Evolutionary conservation across 2,888 invertebrate genomes (phyloP), one percentile per base, ranked within the genome.

Genomic region (Perizoma affinitatum): DNA sequence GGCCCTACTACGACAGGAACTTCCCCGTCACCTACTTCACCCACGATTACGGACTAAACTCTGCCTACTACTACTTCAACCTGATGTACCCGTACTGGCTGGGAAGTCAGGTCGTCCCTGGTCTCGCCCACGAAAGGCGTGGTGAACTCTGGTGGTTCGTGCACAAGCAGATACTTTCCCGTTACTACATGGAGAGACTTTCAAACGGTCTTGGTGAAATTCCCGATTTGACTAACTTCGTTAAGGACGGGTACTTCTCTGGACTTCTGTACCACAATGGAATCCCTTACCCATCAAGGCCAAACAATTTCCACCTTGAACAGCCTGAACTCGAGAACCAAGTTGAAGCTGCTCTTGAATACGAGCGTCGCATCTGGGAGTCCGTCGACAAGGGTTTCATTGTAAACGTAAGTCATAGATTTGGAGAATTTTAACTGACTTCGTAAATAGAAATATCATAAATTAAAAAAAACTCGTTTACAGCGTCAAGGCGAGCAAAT

Each of bases 131-230:
- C 70, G 94, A 94, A 72, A 91, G 90, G 63, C 94, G 95, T 71
- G 95, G 95, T 54, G 95, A 95, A 60, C 95, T 93, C 85, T 94
- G 95, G 81, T 95, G 61, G 74, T 74, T 67, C 64, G 5, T 71
- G 33, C 94, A 95, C 74, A 95, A 95, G 75, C 95, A 96, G 82
- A 72, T 96, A 9, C 72, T 96, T 67, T 93, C 95, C 63, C 95
- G 95, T 68, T 96, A 96, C 84, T 95, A 96, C 78, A 90, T 96
- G 87, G 96, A 96, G 80, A 95, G 96, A 80, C 86, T 96, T 57
- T 94, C 95, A 7, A 94, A 95, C 76, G 95, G 94, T 63, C 89
- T 95, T 51, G 94, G 94, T n/a, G 94, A 95, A 65, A 94, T 96
- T 65, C 89, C 93, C 36, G 88, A 92, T 7, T 89, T 95, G 61